Conservation (phyloP, 2,888 invertebrate genomes). For the Drosophila picticornis region DNA sequence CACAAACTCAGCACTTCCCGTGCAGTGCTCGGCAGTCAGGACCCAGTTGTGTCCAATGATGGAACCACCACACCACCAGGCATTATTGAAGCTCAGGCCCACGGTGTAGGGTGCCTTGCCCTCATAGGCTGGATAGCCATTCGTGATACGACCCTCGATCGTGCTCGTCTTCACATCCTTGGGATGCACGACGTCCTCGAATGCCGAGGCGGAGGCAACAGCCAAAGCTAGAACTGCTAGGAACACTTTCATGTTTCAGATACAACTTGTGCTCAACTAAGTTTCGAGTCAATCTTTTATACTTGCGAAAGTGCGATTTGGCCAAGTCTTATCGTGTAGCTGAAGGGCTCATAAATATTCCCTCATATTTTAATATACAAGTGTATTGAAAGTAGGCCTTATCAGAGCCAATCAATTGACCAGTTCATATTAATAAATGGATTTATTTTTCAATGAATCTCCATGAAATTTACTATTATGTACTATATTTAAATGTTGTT, state of each 20-base stretch:
- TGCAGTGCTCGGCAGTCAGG: conserved; percentile 80
- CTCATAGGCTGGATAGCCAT: conserved; percentile 60
- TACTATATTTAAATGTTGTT: neutral
- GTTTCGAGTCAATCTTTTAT: conserved; percentile 16
- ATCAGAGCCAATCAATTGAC: conserved; percentile 7
- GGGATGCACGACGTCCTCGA: conserved; percentile 27
- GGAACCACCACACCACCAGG: conserved; percentile 79
- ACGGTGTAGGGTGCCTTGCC: conserved; percentile 78
- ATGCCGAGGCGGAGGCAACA: conserved; percentile 39
- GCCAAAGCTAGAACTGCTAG: conserved; percentile 57
- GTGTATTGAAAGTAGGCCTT: conserved; percentile 6
- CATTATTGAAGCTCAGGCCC: conserved; percentile 69
- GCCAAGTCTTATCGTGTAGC: conserved; percentile 16
- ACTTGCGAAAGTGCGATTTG: neutral
- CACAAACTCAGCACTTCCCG: conserved; percentile 46
- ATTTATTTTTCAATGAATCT: conserved; percentile 1
- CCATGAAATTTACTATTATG: neutral
- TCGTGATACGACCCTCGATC: conserved; percentile 65
- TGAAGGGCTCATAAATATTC: conserved; percentile 30
- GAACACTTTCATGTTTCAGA: conserved; percentile 56
- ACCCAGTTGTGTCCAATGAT: conserved; percentile 72
- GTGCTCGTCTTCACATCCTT: conserved; percentile 48
- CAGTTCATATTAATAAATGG: neutral
- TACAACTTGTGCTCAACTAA: conserved; percentile 24
- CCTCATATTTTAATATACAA: neutral